A percentile compares a stretch with the other conserved stretches of the same genome.
Conservation (phyloP, 2,888 invertebrate genomes). For the Melipona bicolor region DNA sequence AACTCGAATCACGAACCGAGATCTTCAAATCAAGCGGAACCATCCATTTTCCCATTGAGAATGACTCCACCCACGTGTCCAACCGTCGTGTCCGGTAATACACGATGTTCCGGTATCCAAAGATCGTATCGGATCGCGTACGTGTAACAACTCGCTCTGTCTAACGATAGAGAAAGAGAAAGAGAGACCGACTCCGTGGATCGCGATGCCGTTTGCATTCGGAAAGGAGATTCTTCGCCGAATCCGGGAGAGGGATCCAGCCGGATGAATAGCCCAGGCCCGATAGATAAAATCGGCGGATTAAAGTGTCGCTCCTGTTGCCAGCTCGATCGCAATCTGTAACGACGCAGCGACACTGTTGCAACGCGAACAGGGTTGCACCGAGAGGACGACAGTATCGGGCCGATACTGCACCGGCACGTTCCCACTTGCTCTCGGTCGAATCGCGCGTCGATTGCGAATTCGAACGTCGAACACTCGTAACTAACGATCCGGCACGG, state of each 20-base stretch:
- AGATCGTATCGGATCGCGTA: neutral
- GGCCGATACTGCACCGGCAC: conserved; percentile 1
- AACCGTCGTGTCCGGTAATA: no score
- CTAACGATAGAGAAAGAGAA: neutral
- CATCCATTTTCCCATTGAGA: neutral
- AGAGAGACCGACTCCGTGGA: neutral
- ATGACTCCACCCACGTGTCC: neutral
- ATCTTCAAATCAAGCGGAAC: no score
- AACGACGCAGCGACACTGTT: conserved; percentile 32
- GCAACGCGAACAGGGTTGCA: neutral
- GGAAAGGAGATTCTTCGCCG: conserved; percentile 2
- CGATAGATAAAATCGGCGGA: conserved; percentile 45
- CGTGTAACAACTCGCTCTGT: neutral
- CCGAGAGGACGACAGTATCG: conserved; percentile 14
- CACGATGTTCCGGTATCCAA: neutral
- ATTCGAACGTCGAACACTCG: conserved; percentile 41
- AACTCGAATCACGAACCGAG: no score
- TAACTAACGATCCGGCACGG: conserved; percentile 54
- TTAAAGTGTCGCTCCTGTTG: conserved; percentile 35
- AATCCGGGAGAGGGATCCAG: no score
- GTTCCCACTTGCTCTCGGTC: neutral
- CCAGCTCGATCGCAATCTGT: conserved; percentile 47
- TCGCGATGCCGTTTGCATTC: conserved; percentile 1
- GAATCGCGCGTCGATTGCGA: conserved; percentile 41
- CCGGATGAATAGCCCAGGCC: conserved; percentile 29